Evolutionary conservation across 2,797 vertebrate species (phyloP).

Genomic region (Micropoecilia bifurca): DNA sequence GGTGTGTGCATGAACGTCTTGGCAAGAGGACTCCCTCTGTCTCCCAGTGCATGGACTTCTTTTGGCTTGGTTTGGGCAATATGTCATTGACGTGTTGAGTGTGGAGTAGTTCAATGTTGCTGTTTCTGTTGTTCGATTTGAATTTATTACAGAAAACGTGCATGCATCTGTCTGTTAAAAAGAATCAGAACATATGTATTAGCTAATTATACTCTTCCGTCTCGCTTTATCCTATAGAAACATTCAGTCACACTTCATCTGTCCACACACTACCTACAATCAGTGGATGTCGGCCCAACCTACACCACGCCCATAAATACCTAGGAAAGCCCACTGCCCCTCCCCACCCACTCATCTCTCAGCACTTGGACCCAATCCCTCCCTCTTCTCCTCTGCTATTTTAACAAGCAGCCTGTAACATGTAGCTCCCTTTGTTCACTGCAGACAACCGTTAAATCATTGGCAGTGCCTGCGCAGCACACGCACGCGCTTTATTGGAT

Average conservation of each 20-base stretch:
- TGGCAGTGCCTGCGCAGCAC: slow-evolving; percentile 15
- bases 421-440: slow-evolving; percentile 39
- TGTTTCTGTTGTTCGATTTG: slow-evolving; percentile 11
- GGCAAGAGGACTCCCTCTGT: slow-evolving; percentile 29
- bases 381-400: slow-evolving; percentile 27
- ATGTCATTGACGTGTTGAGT: slow-evolving; percentile 62
- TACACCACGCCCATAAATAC: slow-evolving; percentile 6
- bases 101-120: slow-evolving; percentile 23
- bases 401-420: slow-evolving; percentile 45
- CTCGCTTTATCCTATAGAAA: not conserved
- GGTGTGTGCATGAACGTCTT: slow-evolving; percentile 63
- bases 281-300: slow-evolving; percentile 6
- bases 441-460: slow-evolving; percentile 61
- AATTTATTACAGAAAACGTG: slow-evolving; percentile 18
- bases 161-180: slow-evolving; percentile 34
- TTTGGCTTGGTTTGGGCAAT: slow-evolving; percentile 66
- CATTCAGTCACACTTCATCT: slow-evolving; percentile 17
- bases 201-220: not conserved
- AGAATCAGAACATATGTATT: not conserved
- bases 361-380: slow-evolving; percentile 24
- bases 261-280: slow-evolving; percentile 13
- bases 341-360: slow-evolving; percentile 18
- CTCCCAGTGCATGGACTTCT: slow-evolving; percentile 49
- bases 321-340: not conserved
- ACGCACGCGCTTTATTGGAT: not conserved